These are phyloP conservation scores for Chloroclystis v-ata DNA, from an alignment of 2,888 invertebrate genomes.

Conservation along the genomic window DNA sequence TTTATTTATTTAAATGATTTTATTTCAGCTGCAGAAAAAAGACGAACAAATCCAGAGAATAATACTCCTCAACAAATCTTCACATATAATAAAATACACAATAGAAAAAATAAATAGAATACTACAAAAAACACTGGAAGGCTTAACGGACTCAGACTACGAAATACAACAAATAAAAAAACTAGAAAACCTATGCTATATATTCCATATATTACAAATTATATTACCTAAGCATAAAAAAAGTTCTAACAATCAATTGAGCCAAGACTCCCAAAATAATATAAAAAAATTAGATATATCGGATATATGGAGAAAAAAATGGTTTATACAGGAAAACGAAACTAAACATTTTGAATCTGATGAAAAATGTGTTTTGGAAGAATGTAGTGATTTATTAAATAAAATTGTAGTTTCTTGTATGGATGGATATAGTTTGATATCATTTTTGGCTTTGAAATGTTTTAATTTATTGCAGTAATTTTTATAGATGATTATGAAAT, in stretches of 20 bases:
- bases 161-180: conserved; percentile 43
- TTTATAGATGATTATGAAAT: no score
- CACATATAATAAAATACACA: conserved; percentile 51
- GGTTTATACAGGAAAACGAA: no score
- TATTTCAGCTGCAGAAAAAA: conserved; percentile 55
- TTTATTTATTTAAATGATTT: no score
- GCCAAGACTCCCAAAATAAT: conserved; percentile 39
- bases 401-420: conserved; percentile 56
- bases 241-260: conserved; percentile 21
- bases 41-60: conserved; percentile 51
- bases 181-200: conserved; percentile 52
- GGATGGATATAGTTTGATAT: conserved; percentile 54
- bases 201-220: conserved; percentile 54
- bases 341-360: conserved; percentile 24
- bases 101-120: conserved; percentile 51
- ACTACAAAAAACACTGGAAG: conserved; percentile 37
- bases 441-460: conserved; percentile 59
- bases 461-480: conserved; percentile 57
- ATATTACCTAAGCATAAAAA: conserved; percentile 44
- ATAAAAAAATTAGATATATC: conserved; percentile 50
- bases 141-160: conserved; percentile 32
- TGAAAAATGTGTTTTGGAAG: conserved; percentile 40
- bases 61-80: conserved; percentile 51
- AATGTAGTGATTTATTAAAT: conserved; percentile 53
- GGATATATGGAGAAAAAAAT: conserved; percentile 62